A percentile compares a stretch with the other conserved stretches of the same genome.
Evolutionary conservation across 2,113 vertebrate species (phyloP).

Genomic region (Oryzias melastigma): DNA sequence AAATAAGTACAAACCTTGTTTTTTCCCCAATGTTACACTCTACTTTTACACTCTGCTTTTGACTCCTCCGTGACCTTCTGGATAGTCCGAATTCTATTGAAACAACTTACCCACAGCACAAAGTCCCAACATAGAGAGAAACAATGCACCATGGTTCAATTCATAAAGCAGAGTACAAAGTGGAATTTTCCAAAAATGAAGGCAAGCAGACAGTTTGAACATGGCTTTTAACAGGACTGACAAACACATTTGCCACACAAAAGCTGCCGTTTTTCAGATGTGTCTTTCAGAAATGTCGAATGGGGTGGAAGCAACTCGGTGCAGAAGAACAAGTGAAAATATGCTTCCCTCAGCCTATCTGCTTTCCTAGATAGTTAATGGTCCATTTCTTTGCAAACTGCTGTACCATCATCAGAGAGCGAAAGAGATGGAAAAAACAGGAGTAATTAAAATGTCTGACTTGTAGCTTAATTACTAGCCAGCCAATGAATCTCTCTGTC

Average conservation of each 20-base stretch:
- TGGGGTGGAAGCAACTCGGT: slow-evolving; percentile 6
- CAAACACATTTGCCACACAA: slow-evolving; percentile 8
- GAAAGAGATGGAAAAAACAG: slow-evolving; percentile 45
- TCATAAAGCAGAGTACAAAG: too few relatives aligned
- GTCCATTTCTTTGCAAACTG: slow-evolving; percentile 45
- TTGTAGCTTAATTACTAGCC: slow-evolving; percentile 74
- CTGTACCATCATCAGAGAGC: slow-evolving; percentile 47
- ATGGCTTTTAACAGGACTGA: background rate
- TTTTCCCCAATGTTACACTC: too few relatives aligned
- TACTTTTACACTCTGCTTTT: too few relatives aligned
- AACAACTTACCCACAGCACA: too few relatives aligned
- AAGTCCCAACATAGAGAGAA: too few relatives aligned
- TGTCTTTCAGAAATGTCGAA: background rate
- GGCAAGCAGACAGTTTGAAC: too few relatives aligned
- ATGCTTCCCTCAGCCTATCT: slow-evolving; percentile 46
- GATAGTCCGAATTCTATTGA: too few relatives aligned
- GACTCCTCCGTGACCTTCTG: too few relatives aligned
- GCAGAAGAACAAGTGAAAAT: slow-evolving; percentile 28
- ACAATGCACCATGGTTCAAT: too few relatives aligned
- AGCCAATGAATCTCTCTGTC: slow-evolving; percentile 71
- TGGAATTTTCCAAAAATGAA: too few relatives aligned
- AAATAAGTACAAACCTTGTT: too few relatives aligned
- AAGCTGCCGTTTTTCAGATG: slow-evolving; percentile 7
- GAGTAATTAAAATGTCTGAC: slow-evolving; percentile 75
- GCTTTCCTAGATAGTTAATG: slow-evolving; percentile 50